phyloP scores from a whole-genome alignment of 2,113 vertebrate genomes.

The Chloebia gouldiae region DNA sequence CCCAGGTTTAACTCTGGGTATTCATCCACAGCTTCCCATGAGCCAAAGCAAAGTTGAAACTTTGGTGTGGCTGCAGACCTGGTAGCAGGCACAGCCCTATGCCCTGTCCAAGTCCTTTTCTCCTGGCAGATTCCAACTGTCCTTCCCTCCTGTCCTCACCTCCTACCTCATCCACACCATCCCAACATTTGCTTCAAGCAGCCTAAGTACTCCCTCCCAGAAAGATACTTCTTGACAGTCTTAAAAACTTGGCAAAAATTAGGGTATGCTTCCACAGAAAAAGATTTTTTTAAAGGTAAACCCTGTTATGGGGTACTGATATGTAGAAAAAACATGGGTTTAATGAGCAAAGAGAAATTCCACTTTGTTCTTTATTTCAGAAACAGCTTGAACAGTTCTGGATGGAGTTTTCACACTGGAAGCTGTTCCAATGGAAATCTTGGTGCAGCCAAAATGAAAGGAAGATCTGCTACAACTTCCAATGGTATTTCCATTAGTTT shows the following conservation, averaged over 20 bases:
- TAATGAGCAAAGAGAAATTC: background rate
- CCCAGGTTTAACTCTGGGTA: background rate
- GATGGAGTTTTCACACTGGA: background rate
- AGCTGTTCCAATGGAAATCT: background rate
- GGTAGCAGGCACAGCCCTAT: background rate
- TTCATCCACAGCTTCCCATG: background rate
- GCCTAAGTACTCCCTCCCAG: background rate
- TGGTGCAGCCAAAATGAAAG: background rate
- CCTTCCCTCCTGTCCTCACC: background rate
- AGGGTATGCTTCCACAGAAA: background rate
- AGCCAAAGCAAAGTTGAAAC: background rate
- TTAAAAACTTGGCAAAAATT: background rate
- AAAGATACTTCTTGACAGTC: background rate
- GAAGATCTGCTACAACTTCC: background rate
- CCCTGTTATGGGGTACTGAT: background rate
- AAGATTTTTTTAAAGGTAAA: background rate
- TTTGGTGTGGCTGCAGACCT: background rate
- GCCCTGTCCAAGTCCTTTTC: fast-evolving
- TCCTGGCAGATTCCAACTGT: background rate
- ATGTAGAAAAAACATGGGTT: background rate
- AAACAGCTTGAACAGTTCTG: background rate
- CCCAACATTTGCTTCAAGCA: background rate
- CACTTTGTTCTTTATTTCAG: background rate
- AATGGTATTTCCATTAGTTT: background rate
- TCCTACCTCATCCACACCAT: background rate